phyloP scores from a whole-genome alignment of 2,113 vertebrate genomes.

The Bujurquina vittata region DNA sequence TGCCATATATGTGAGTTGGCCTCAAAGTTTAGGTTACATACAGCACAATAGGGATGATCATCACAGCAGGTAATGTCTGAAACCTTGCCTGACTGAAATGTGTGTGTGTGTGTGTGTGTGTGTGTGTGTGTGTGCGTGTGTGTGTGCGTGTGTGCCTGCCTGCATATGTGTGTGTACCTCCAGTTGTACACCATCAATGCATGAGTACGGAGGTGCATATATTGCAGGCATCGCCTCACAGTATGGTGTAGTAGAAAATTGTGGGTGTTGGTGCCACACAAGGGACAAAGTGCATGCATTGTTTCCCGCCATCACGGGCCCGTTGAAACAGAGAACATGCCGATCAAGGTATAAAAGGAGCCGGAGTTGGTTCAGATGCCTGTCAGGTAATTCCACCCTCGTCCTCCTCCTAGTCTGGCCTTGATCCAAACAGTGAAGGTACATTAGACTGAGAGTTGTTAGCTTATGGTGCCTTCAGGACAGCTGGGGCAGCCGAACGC shows the following conservation, averaged over 20 bases:
- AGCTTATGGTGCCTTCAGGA: background rate
- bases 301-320: background rate
- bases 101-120: background rate
- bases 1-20: background rate
- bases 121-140: too few relatives aligned
- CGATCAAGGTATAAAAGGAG: conserved; percentile 19
- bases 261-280: background rate
- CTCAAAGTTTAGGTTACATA: conserved; percentile 3
- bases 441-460: background rate
- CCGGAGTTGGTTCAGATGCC: conserved; percentile 23
- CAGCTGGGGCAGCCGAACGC: background rate
- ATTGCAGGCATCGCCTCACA: background rate
- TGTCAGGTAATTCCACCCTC: conserved; percentile 62
- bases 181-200: background rate
- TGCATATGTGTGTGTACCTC: background rate
- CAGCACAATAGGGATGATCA: background rate
- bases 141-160: too few relatives aligned
- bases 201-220: background rate
- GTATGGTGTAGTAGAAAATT: background rate
- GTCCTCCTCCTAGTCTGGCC: conserved; percentile 28
- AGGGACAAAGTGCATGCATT: background rate
- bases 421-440: background rate
- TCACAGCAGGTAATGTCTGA: background rate
- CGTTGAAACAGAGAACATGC: conserved; percentile 44
- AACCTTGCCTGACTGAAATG: background rate